A percentile compares a stretch with the other conserved stretches of the same genome.
These are phyloP conservation scores for Glossophaga mutica DNA, from an alignment of 2,797 vertebrate species.

Conservation along the genomic window DNA sequence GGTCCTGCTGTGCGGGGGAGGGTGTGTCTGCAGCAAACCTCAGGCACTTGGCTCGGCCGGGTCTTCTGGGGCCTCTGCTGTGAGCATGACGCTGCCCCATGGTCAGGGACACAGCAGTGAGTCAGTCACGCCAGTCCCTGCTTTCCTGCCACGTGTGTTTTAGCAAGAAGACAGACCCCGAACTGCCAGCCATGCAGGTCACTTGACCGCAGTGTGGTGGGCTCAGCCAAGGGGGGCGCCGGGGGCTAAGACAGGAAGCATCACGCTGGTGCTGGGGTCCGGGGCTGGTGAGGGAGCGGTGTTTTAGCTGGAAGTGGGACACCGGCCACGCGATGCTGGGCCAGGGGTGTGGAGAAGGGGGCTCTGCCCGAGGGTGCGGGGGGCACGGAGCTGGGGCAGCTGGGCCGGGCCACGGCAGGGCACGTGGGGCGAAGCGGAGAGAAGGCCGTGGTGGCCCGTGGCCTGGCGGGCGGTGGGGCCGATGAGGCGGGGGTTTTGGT, in stretches of 20 bases:
- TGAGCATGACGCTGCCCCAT: neutral
- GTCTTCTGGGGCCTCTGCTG: neutral
- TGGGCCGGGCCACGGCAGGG: neutral
- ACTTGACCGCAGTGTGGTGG: fast-evolving
- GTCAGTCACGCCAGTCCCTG: neutral
- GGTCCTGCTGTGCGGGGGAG: neutral
- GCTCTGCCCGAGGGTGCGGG: neutral
- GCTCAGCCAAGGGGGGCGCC: neutral
- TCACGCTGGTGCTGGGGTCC: neutral
- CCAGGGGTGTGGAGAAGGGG: neutral
- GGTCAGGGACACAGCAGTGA: neutral
- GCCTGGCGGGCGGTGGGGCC: neutral
- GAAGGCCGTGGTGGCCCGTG: neutral
- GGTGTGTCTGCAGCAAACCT: neutral
- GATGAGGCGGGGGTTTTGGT: neutral
- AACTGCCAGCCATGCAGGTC: fast-evolving
- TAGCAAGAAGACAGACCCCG: neutral
- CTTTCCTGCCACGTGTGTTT: fast-evolving
- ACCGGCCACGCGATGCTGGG: neutral
- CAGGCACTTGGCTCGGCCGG: neutral
- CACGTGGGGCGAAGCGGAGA: neutral
- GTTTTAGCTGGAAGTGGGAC: neutral
- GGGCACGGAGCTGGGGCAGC: too few species aligned
- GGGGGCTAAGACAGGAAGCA: fast-evolving
- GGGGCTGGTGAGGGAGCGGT: neutral